Conservation (phyloP, 2,797 vertebrate genomes). For the Chelon labrosus region DNA sequence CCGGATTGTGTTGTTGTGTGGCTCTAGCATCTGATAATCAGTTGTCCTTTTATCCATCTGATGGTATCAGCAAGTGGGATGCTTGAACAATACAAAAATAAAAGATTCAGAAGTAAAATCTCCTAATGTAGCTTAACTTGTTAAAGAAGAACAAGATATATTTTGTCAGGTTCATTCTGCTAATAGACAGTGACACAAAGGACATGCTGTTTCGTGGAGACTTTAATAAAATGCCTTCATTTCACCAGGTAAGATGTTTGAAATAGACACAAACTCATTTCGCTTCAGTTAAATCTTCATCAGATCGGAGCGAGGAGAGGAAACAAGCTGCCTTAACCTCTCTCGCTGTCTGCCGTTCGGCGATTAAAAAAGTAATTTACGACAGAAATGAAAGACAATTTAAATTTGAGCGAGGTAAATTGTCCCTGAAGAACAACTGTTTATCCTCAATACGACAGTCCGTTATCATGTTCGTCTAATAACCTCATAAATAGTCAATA, state of each 20-base stretch:
- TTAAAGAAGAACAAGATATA: constrained; percentile 8
- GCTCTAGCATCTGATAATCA: constrained; percentile 9
- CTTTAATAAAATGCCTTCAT: constrained; percentile 29
- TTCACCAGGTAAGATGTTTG: constrained; percentile 31
- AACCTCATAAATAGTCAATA: too few species aligned
- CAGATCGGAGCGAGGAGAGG: neutral
- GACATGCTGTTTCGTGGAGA: constrained; percentile 2
- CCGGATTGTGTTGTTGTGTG: neutral
- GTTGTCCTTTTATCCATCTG: neutral
- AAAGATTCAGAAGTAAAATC: constrained; percentile 18
- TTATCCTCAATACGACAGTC: too few species aligned
- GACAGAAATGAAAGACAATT: constrained; percentile 1
- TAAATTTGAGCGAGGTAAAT: constrained; percentile 5
- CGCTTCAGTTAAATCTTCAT: constrained; percentile 37
- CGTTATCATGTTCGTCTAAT: too few species aligned
- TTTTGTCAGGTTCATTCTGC: constrained; percentile 4
- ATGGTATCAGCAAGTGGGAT: constrained; percentile 13
- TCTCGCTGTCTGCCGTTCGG: neutral
- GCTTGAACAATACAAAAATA: too few species aligned
- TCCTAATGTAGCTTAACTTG: neutral
- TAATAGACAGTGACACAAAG: constrained; percentile 30
- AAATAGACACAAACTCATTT: constrained; percentile 32
- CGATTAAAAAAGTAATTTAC: constrained; percentile 16
- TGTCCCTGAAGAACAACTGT: too few species aligned
- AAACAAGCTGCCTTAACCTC: neutral